Percentiles rank a stretch among this genome's conserved stretches.
Evolutionary conservation across 2,797 vertebrate species (phyloP).

Genomic region (Pipistrellus kuhlii): DNA sequence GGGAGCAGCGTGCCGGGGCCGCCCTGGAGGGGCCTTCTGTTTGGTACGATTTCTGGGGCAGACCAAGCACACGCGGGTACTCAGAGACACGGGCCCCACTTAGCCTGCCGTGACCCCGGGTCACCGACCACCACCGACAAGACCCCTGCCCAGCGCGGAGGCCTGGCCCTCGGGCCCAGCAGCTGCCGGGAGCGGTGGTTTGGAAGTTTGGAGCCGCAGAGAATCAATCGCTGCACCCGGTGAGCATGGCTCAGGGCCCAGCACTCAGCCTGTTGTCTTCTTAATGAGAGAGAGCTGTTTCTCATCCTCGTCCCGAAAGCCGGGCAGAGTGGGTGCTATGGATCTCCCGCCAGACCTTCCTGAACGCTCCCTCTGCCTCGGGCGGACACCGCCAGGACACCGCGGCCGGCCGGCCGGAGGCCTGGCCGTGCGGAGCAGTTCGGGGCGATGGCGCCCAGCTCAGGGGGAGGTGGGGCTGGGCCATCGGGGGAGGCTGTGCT

Average conservation of each 20-base stretch:
- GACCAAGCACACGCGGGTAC: too few species aligned
- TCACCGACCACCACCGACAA: not conserved
- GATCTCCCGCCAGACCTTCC: slow-evolving; percentile 76
- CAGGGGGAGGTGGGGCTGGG: slow-evolving; percentile 80
- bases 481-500: slow-evolving; percentile 74
- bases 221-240: not conserved
- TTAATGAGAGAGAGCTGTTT: not conserved
- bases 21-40: not conserved
- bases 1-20: accelerated
- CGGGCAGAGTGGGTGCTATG: slow-evolving; percentile 60
- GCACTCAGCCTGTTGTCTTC: not conserved
- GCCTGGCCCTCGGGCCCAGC: not conserved
- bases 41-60: not conserved
- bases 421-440: slow-evolving; percentile 82
- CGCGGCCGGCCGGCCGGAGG: slow-evolving; percentile 24
- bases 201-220: not conserved
- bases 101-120: not conserved
- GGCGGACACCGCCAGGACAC: slow-evolving; percentile 76
- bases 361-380: slow-evolving; percentile 70
- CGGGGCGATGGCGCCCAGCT: slow-evolving; percentile 79
- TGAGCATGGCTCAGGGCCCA: not conserved
- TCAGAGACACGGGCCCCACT: accelerated
- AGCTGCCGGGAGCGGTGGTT: not conserved
- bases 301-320: slow-evolving; percentile 8
- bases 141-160: accelerated